A percentile compares a stretch with the other conserved stretches of the same genome.
Evolutionary conservation across 2,888 invertebrate genomes (phyloP).

Genomic region (Xylota sylvarum): DNA sequence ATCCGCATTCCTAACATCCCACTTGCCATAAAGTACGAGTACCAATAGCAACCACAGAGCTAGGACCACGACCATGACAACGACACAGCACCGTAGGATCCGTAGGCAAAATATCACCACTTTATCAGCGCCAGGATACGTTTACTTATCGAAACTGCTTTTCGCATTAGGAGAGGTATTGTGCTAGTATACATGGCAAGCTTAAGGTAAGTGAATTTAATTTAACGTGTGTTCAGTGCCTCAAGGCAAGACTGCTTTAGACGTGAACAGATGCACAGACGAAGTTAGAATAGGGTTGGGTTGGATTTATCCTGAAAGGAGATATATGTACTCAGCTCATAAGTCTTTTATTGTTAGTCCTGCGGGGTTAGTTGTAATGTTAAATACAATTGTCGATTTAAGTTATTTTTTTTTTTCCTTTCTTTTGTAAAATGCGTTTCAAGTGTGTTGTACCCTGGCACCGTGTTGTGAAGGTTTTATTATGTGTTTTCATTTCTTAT

Average conservation of each 20-base stretch:
- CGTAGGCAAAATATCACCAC: slow-evolving; percentile 72
- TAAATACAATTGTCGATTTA: slow-evolving; percentile 54
- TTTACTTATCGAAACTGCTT: slow-evolving; percentile 76
- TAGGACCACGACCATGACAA: slow-evolving; percentile 51
- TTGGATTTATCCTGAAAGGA: slow-evolving; percentile 29
- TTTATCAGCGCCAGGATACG: slow-evolving; percentile 75
- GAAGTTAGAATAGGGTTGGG: neutral
- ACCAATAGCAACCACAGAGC: slow-evolving; percentile 39
- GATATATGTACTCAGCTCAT: slow-evolving; percentile 48
- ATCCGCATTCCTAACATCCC: slow-evolving; percentile 26
- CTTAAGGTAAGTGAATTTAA: slow-evolving; percentile 75
- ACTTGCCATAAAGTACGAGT: slow-evolving; percentile 40
- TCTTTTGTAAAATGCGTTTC: neutral
- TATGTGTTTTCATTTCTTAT: neutral
- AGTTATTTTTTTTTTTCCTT: slow-evolving; percentile 15
- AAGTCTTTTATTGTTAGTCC: slow-evolving; percentile 64
- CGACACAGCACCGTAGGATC: slow-evolving; percentile 38
- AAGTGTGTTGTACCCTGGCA: neutral
- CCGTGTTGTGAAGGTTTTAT: neutral
- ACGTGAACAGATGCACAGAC: slow-evolving; percentile 40
- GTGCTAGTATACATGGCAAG: slow-evolving; percentile 46
- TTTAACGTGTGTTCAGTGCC: slow-evolving; percentile 72
- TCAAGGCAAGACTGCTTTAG: slow-evolving; percentile 48
- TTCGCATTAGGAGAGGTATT: slow-evolving; percentile 72
- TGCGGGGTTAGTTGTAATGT: slow-evolving; percentile 35